Evolutionary conservation across 2,113 vertebrate genomes (phyloP).

Genomic region (Lepus americanus): DNA sequence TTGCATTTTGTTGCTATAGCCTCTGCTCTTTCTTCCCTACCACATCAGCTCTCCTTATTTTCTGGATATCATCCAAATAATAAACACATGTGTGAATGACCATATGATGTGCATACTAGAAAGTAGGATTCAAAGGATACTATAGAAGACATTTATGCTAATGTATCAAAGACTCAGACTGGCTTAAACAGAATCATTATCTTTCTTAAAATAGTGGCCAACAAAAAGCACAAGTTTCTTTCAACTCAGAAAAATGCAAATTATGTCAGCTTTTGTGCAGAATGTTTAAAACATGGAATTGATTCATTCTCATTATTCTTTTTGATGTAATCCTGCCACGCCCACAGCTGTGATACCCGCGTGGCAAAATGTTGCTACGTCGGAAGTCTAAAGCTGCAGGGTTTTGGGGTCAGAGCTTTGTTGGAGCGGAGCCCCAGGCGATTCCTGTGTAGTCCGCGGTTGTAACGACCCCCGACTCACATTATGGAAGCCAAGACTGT

Average conservation of each 20-base stretch:
- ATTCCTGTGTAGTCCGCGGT: too few species aligned
- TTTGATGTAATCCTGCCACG: neutral
- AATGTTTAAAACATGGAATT: neutral
- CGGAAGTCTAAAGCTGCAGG: too few species aligned
- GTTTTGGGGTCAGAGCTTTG: too few species aligned
- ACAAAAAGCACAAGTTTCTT: neutral
- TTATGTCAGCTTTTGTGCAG: neutral
- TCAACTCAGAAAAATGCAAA: constrained; percentile 4
- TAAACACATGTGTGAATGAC: neutral
- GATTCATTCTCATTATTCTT: constrained; percentile 26
- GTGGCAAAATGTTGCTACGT: too few species aligned
- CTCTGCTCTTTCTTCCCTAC: neutral
- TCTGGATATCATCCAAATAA: neutral
- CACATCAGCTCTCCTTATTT: neutral
- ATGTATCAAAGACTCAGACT: neutral
- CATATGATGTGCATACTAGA: neutral
- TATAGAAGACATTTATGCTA: neutral
- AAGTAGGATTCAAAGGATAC: neutral
- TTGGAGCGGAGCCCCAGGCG: too few species aligned
- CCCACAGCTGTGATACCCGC: too few species aligned
- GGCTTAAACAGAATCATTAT: neutral
- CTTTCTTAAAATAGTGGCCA: neutral
- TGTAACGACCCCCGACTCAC: too few species aligned
- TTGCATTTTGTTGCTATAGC: neutral
- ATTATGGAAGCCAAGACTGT: too few species aligned